Percentiles rank a stretch among this genome's conserved stretches.
Evolutionary conservation across 2,797 vertebrate species (phyloP).

Genomic region (Amazona finschi): DNA sequence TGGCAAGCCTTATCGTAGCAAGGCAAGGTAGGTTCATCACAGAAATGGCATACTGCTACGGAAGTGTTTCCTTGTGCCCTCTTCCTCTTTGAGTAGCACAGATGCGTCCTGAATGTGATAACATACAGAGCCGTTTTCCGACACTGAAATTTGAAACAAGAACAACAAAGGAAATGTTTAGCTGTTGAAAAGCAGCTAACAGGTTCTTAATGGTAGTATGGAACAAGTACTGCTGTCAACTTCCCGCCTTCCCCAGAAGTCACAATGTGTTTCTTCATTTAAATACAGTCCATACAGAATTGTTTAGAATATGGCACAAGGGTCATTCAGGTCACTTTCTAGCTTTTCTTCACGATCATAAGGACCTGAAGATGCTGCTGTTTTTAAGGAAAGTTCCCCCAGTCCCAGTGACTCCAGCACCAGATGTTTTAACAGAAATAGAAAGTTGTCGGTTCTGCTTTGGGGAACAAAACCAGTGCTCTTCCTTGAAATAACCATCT

Average conservation of each 20-base stretch:
- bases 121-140: not conserved
- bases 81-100: not conserved
- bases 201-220: not conserved
- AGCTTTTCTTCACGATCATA: not conserved
- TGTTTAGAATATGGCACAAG: not conserved
- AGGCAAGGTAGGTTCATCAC: slow-evolving; percentile 84
- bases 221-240: not conserved
- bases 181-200: not conserved
- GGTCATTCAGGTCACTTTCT: not conserved
- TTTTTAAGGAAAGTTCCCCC: not conserved
- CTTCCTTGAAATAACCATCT: not conserved
- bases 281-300: not conserved
- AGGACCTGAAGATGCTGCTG: not conserved
- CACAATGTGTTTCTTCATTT: not conserved
- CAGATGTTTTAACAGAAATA: not conserved
- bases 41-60: not conserved
- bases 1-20: slow-evolving; percentile 96
- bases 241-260: not conserved
- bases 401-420: not conserved
- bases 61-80: not conserved
- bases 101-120: not conserved
- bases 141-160: not conserved
- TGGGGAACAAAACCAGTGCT: not conserved
- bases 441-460: not conserved
- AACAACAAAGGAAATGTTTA: not conserved